Evolutionary conservation across 1,140 invertebrate genomes (phyloP), one percentile per base, ranked within the genome.

Genomic region (Brachionus manjavacas): DNA sequence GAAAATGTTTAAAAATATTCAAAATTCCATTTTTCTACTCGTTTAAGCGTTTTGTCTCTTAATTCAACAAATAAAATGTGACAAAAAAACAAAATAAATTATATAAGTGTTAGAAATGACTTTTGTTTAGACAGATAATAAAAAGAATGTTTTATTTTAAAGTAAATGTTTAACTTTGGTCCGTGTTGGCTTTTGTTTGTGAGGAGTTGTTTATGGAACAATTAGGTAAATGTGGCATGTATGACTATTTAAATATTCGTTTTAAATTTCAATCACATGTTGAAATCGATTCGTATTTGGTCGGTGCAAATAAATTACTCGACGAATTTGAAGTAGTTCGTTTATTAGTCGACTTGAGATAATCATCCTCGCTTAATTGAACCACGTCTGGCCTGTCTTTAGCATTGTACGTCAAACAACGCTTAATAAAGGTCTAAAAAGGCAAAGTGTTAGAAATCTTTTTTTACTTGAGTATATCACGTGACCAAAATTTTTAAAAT

Each of bases 331-430:
- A 23, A 12, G 79, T 64, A 41, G 79, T 68, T 64, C 79, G 79
- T 81, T 81, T 81, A 68, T 68, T 81, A 31, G 79, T 81, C 39
- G 79, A 16, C 41, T 81, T 81, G 3, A 99, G 92, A 91, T 98
- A 98, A 91, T 99, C 96, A 90, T 98, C 96, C 90, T 93, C 92
- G 85, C 96, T 94, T 89, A 99, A 91, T 66, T 94, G 93, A 88
- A 97, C 92, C 85, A 99, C 97, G 91, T 99, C 97, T 88, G 98
- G 97, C 85, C 97, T 93, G 90, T 98, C 95, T 90, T 99, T 97
- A 91, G 99, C 99, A 85, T 95, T 93, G 90, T 99, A 99, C 86
- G 96, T 96, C 87, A 99, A 91, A 91, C 97, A 99, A 88, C 94
- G 93, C 85, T 96, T 92, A 90, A 99, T 99, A 46, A 84, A 84